phyloP scores from a whole-genome alignment of 2,888 invertebrate species.

The Eupithecia inturbata region DNA sequence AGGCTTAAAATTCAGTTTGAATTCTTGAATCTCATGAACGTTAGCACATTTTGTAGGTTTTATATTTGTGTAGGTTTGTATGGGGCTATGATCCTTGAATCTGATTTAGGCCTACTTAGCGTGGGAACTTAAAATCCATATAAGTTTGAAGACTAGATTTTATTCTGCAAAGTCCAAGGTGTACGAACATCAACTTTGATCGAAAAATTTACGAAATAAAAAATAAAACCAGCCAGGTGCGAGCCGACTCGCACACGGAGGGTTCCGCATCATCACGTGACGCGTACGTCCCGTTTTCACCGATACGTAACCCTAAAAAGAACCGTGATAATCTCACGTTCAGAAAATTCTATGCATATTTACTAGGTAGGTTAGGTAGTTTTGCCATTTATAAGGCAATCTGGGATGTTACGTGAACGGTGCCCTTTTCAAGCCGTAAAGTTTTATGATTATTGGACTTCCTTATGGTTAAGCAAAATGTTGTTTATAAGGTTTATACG shows the following conservation, averaged over 20 bases:
- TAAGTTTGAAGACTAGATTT: neutral
- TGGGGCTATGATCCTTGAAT: constrained; percentile 13
- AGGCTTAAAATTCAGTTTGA: neutral
- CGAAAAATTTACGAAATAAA: neutral
- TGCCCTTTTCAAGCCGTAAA: constrained; percentile 28
- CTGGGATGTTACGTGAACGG: constrained; percentile 21
- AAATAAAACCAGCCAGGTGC: too few species aligned
- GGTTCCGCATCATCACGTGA: too few species aligned
- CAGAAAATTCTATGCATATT: neutral
- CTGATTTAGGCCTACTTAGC: constrained; percentile 15
- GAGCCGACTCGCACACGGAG: too few species aligned
- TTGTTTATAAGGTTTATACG: constrained; percentile 7
- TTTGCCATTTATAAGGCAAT: constrained; percentile 17
- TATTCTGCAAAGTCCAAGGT: constrained; percentile 10
- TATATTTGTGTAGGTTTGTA: neutral
- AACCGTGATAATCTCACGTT: neutral
- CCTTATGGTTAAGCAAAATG: constrained; percentile 20
- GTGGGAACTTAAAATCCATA: constrained; percentile 25
- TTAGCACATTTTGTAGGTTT: neutral
- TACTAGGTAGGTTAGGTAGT: neutral
- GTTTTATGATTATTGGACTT: constrained; percentile 30
- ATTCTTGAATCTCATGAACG: neutral
- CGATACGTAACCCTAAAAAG: too few species aligned
- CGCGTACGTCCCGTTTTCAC: too few species aligned
- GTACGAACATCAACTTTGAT: neutral